Percentiles rank a stretch among this genome's conserved stretches.
Conservation (phyloP, 2,113 vertebrate genomes). For the Equus przewalskii region DNA sequence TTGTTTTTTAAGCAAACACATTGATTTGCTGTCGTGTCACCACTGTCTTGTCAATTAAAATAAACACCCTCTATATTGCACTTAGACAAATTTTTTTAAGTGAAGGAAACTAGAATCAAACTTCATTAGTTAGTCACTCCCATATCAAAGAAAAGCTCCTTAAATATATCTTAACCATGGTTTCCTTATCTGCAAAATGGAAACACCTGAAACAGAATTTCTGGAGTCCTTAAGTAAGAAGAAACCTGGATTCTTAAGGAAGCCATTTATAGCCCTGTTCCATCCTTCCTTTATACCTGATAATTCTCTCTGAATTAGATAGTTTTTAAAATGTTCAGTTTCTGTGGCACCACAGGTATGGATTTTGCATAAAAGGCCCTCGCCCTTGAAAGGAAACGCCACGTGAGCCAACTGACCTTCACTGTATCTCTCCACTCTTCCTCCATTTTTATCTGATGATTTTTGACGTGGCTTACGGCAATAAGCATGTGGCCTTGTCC, state of each 20-base stretch:
- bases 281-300: neutral
- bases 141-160: neutral
- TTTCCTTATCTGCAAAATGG: neutral
- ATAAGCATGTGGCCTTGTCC: neutral
- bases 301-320: neutral
- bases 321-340: neutral
- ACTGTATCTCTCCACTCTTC: neutral
- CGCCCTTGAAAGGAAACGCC: neutral
- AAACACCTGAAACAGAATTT: neutral
- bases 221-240: neutral
- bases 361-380: neutral
- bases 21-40: neutral
- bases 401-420: neutral
- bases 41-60: neutral
- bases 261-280: neutral
- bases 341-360: neutral
- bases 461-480: neutral
- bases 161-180: neutral
- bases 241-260: neutral
- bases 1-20: neutral
- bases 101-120: neutral
- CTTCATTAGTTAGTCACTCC: neutral
- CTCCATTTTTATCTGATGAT: neutral
- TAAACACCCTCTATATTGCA: neutral
- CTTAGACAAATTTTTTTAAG: neutral